These are phyloP conservation scores for Gallinago media DNA, from an alignment of 2,113 vertebrate species.

Conservation along the genomic window DNA sequence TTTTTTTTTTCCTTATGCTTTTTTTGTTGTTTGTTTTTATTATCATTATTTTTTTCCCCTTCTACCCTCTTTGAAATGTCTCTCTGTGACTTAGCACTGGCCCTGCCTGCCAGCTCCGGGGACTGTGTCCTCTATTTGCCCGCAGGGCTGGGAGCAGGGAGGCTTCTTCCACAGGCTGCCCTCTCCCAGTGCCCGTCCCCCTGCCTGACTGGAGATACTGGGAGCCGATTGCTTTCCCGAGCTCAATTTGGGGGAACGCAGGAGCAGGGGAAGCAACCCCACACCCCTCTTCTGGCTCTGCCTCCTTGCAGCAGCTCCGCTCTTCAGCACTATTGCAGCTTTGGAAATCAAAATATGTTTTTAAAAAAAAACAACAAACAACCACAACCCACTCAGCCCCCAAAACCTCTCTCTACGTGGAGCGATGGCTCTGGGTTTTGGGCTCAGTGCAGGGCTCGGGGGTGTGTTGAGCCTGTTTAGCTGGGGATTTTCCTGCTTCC, in stretches of 20 bases:
- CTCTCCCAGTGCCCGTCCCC: accelerated
- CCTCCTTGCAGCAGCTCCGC: not conserved
- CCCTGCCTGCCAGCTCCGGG: not conserved
- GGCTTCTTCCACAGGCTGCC: accelerated
- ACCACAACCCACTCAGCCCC: too few species aligned
- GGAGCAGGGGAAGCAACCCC: not conserved
- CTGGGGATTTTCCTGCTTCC: not conserved
- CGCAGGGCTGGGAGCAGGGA: not conserved
- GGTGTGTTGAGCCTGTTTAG: accelerated
- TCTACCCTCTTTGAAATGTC: not conserved
- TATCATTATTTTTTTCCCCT: not conserved
- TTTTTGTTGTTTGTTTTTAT: not conserved
- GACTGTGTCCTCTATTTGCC: not conserved
- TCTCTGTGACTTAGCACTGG: not conserved
- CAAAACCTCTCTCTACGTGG: accelerated
- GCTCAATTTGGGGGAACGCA: not conserved
- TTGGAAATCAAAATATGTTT: not conserved
- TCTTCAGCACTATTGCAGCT: accelerated
- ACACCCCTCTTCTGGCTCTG: accelerated
- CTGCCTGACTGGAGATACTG: accelerated
- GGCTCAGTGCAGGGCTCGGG: not conserved
- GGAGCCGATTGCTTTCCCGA: not conserved
- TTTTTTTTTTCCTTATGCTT: not conserved
- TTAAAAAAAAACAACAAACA: too few species aligned
- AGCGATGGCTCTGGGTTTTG: not conserved